phyloP scores from a whole-genome alignment of 2,113 vertebrate species.

The Brachyhypopomus occidentalis region DNA sequence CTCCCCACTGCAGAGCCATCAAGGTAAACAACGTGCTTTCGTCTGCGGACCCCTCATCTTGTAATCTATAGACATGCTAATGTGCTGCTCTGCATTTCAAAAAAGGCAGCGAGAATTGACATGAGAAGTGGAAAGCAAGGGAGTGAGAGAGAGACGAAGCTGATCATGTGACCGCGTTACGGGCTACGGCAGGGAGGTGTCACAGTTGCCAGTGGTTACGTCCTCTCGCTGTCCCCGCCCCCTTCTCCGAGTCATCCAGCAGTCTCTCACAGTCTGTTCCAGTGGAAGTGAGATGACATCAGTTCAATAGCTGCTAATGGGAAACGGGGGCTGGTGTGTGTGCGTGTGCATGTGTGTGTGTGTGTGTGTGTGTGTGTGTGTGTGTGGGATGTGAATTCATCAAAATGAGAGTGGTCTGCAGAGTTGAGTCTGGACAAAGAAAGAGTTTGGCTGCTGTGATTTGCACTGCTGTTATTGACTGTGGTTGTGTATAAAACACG shows the following conservation, averaged over 20 bases:
- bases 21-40: conserved; percentile 25
- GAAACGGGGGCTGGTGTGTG: not conserved
- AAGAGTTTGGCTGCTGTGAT: too few relatives aligned
- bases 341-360: too few relatives aligned
- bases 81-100: conserved; percentile 56
- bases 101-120: conserved; percentile 37
- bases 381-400: too few relatives aligned
- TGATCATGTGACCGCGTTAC: not conserved
- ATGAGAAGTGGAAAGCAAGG: conserved; percentile 14
- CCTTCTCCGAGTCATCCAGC: conserved; percentile 13
- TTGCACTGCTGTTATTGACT: not conserved
- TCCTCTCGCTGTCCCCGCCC: conserved; percentile 8
- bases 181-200: conserved; percentile 2
- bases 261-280: not conserved
- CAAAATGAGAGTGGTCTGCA: too few relatives aligned
- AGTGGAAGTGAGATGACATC: conserved; percentile 11
- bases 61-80: conserved; percentile 49
- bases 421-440: too few relatives aligned
- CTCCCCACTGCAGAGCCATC: conserved; percentile 17
- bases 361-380: too few relatives aligned
- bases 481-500: not conserved
- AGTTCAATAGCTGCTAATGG: not conserved
- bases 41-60: conserved; percentile 21
- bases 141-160: not conserved
- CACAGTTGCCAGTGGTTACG: conserved; percentile 23